Conservation (phyloP, 2,797 vertebrate genomes). For the Molossus alvarezi region DNA sequence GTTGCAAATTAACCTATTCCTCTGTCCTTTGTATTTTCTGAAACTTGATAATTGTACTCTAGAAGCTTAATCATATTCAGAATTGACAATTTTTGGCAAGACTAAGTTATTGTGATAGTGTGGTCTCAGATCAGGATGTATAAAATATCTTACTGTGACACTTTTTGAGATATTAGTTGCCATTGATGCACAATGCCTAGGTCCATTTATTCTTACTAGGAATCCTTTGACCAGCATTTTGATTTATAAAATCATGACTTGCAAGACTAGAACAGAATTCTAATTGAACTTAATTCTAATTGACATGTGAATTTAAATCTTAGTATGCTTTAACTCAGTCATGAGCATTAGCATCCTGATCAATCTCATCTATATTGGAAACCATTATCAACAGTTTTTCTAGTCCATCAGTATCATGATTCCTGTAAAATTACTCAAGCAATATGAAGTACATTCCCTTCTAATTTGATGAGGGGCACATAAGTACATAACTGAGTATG, state of each 20-base stretch:
- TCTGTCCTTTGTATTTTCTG: slow-evolving; percentile 3
- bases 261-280: not conserved
- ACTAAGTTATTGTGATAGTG: not conserved
- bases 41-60: not conserved
- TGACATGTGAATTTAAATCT: not conserved
- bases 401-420: not conserved
- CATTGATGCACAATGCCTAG: not conserved
- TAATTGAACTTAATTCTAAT: not conserved
- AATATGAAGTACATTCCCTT: not conserved
- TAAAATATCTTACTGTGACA: not conserved
- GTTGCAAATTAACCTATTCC: not conserved
- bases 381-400: not conserved
- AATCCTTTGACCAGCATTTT: not conserved
- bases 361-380: not conserved
- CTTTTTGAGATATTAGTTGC: not conserved
- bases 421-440: slow-evolving; percentile 40
- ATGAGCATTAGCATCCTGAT: not conserved
- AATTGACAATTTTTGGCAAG: not conserved
- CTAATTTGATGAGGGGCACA: not conserved
- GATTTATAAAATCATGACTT: slow-evolving; percentile 23
- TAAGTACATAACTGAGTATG: not conserved
- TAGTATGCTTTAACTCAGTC: not conserved
- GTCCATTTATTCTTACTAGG: not conserved
- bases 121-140: not conserved
- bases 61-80: not conserved